Base-by-base conservation (phyloP, 2,888 invertebrate genomes). In the Fabriciana adippe region DNA sequence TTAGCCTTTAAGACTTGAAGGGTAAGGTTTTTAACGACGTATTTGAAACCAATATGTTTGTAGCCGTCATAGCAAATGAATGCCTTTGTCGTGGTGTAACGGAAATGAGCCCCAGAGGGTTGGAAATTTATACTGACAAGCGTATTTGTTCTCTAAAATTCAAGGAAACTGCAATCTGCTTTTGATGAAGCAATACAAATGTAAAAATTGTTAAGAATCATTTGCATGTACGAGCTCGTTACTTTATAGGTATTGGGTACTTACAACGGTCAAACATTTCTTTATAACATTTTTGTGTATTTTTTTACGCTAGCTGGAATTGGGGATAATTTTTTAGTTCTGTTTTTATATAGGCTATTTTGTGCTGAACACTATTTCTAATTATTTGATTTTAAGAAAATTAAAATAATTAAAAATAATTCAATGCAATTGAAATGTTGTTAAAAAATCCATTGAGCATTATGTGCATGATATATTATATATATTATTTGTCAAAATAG, bases 91-190 rank as follows among this genome's bases (percentile, higher is more conserved):
- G 64, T 55, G 45, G 62, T 35, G 62, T 63, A 65, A 54, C 67
- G 70, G 70, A 70, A 70, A 70, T 70, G 68, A 70, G 65, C 50
- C 62, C 50, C 68, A 48, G 54, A 57, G 68, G 64, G 50, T 63
- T 61, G 62, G 57, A 55, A 70, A 68, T 68, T 60, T 64, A 61
- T 64, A 60, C 60, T 53, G 56, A 67, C 64, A 47, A 60, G 51
- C 53, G 62, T 31, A 61, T 64, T 67, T 67, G 64, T 51, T 51
- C 51, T 64, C 64, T 70, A 67, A 64, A 64, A 61, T 61, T 68
- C 55, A 26, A 45, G 65, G 47, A 65, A 68, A 59, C 64, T 64
- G 68, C 68, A 61, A 68, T 65, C 51, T 55, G 50, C 55, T 51
- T 55, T 55, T 55, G 60, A 61, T 61, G 61, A 47, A 53, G 53